A percentile compares a stretch with the other conserved stretches of the same genome.
Conservation (phyloP, 2,113 vertebrate genomes). For the Dipodomys ordii region DNA sequence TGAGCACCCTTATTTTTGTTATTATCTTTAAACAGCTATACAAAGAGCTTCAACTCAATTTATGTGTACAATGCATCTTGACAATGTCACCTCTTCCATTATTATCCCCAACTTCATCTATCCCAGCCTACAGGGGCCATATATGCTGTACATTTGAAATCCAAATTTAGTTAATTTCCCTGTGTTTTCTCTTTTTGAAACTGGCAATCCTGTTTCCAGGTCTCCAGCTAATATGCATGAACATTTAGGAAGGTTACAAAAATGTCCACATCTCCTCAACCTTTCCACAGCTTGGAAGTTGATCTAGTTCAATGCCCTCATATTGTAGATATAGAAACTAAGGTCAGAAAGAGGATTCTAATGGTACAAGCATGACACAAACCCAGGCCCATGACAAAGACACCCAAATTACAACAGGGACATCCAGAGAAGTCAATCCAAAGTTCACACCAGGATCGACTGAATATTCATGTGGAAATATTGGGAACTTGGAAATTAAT, state of each 20-base stretch:
- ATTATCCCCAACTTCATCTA: too few species aligned
- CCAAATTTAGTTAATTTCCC: neutral
- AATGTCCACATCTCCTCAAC: neutral
- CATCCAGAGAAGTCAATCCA: neutral
- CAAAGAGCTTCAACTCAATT: too few species aligned
- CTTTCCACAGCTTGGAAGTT: neutral
- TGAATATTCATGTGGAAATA: neutral
- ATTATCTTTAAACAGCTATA: too few species aligned
- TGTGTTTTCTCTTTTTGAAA: neutral
- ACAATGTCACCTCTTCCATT: too few species aligned
- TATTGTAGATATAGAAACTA: conserved; percentile 53
- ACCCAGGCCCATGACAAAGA: neutral
- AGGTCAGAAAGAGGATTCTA: conserved; percentile 28
- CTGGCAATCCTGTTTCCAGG: neutral
- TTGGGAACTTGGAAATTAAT: neutral
- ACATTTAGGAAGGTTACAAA: neutral
- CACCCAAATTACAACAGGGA: neutral
- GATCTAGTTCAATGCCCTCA: neutral
- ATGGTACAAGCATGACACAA: neutral
- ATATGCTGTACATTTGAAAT: neutral
- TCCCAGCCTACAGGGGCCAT: too few species aligned
- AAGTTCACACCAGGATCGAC: neutral
- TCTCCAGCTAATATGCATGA: neutral
- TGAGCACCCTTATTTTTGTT: too few species aligned
- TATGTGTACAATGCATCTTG: too few species aligned